Conservation (phyloP, 92 coral and sea anemone species). For the Palythoa heliodiscus region DNA sequence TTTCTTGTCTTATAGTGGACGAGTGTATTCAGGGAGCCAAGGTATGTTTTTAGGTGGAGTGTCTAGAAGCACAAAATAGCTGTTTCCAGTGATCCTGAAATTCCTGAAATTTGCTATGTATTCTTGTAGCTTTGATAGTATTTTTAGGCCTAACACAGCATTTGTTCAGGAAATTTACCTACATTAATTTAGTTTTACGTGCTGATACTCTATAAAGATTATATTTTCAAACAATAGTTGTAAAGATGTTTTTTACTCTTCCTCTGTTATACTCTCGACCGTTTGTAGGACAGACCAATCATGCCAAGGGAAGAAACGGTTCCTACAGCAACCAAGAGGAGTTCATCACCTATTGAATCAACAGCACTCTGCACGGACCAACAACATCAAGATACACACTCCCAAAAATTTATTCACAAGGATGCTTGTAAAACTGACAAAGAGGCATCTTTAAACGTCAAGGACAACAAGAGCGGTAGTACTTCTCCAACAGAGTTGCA, state of each 20-base stretch:
- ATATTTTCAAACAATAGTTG: background rate
- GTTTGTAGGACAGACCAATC: conserved; percentile 21
- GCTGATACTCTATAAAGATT: too few relatives aligned
- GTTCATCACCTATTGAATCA: background rate
- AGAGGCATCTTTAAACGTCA: background rate
- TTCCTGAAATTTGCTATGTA: too few relatives aligned
- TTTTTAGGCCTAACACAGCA: too few relatives aligned
- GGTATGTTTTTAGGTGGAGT: background rate
- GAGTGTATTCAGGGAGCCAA: background rate
- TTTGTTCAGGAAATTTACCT: too few relatives aligned
- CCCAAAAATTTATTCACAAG: background rate
- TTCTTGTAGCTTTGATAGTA: too few relatives aligned
- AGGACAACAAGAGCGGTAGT: background rate
- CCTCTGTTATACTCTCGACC: background rate
- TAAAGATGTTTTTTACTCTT: too few relatives aligned
- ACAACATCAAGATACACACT: background rate
- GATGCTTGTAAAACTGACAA: background rate
- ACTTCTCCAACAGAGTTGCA: background rate
- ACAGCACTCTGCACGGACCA: background rate
- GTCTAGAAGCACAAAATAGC: background rate
- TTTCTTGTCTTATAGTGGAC: background rate
- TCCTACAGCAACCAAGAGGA: background rate
- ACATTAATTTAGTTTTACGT: too few relatives aligned
- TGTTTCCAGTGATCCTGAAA: too few relatives aligned
- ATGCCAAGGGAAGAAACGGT: conserved; percentile 5